phyloP scores from a whole-genome alignment of 64 coral and sea anemone species.

The Cladopsammia gracilis region DNA sequence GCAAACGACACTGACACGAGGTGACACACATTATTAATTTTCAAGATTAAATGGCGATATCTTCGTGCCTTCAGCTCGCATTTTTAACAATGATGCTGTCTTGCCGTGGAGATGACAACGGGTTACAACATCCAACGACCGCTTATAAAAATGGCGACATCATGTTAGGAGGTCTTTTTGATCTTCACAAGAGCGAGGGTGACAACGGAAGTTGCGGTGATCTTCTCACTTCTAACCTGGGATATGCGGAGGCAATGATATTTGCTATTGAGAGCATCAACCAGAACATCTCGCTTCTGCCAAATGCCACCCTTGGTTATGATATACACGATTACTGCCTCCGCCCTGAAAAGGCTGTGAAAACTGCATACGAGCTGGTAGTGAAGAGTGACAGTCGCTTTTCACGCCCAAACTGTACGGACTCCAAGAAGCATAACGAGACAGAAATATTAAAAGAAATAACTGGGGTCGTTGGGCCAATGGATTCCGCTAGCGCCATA shows the following conservation, averaged over 20 bases:
- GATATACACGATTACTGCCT: conserved; percentile 73
- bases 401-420: background rate
- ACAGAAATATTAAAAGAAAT: background rate
- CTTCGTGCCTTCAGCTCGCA: background rate
- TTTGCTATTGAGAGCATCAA: conserved; percentile 65
- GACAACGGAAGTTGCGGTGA: background rate
- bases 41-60: background rate
- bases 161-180: conserved; percentile 18
- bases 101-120: background rate
- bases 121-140: background rate
- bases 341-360: conserved; percentile 31
- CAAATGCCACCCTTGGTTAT: conserved; percentile 59
- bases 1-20: background rate
- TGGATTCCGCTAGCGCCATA: conserved; percentile 27
- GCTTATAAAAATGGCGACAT: conserved; percentile 24
- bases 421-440: background rate
- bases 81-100: background rate
- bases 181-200: background rate
- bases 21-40: background rate
- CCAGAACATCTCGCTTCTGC: conserved; percentile 3
- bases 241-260: conserved; percentile 53
- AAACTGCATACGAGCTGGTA: conserved; percentile 43
- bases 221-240: background rate
- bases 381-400: conserved; percentile 10
- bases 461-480: conserved; percentile 44